These are phyloP conservation scores for Fopius arisanus DNA, from an alignment of 1,140 invertebrate species.

Conservation along the genomic window DNA sequence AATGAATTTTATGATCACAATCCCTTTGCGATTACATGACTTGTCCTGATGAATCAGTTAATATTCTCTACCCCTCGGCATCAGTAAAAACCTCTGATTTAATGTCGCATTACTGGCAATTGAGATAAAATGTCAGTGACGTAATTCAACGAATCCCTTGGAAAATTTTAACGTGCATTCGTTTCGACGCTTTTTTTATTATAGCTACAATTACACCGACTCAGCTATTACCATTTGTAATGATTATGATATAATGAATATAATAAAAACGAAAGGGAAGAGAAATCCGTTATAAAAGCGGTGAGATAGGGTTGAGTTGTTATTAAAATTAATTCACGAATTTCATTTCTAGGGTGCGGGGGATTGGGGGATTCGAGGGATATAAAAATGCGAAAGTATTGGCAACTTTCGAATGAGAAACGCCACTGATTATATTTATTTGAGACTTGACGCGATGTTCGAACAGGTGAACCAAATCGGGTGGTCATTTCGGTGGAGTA, in stretches of 20 bases:
- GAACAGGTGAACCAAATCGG: conserved; percentile 6
- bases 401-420: conserved; percentile 43
- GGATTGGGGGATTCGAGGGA: not conserved
- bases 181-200: conserved; percentile 28
- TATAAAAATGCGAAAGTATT: conserved; percentile 30
- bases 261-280: not conserved
- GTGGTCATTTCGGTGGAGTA: not conserved
- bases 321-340: not conserved
- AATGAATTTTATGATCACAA: too few relatives aligned
- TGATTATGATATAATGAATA: not conserved
- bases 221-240: not conserved
- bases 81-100: too few relatives aligned
- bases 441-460: not conserved
- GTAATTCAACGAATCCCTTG: too few relatives aligned
- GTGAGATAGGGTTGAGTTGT: not conserved
- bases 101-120: too few relatives aligned
- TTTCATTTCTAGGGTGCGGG: not conserved
- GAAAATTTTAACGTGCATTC: too few relatives aligned
- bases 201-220: not conserved
- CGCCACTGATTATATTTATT: not conserved
- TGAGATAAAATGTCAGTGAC: too few relatives aligned
- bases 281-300: not conserved
- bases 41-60: too few relatives aligned
- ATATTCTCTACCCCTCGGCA: too few relatives aligned
- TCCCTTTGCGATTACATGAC: too few relatives aligned